phyloP scores from a whole-genome alignment of 2,113 vertebrate species.

The Hemichromis elongatus region DNA sequence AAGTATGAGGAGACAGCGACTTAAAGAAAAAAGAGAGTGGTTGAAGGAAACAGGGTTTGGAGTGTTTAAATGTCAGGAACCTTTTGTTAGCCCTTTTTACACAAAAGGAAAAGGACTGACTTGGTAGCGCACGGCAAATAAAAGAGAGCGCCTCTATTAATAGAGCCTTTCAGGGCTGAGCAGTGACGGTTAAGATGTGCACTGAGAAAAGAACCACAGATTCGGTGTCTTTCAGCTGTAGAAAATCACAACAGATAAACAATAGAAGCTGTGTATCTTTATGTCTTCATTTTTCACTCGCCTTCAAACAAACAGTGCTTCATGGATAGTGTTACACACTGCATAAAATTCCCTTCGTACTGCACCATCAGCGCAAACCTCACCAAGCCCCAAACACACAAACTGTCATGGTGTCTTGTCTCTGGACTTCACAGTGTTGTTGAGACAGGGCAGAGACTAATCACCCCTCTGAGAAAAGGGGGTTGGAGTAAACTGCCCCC shows the following conservation, averaged over 20 bases:
- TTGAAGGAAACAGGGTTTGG: background rate
- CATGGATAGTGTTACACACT: background rate
- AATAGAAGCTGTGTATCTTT: background rate
- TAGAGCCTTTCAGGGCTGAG: slow-evolving; percentile 58
- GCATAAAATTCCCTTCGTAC: background rate
- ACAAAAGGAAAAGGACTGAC: slow-evolving; percentile 30
- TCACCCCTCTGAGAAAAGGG: slow-evolving; percentile 54
- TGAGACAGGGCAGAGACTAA: slow-evolving; percentile 48
- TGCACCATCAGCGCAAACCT: background rate
- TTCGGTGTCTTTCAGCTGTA: background rate
- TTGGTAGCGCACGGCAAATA: slow-evolving; percentile 26
- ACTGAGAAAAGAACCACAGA: slow-evolving; percentile 28
- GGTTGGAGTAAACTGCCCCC: slow-evolving; percentile 43
- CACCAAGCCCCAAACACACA: background rate
- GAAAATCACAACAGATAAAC: background rate
- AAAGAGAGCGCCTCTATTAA: slow-evolving; percentile 60
- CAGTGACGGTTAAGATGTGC: slow-evolving; percentile 9
- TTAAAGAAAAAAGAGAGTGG: background rate
- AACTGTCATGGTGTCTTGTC: background rate
- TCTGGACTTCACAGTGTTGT: slow-evolving; percentile 17
- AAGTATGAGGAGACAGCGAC: background rate
- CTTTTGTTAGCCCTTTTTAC: slow-evolving; percentile 3
- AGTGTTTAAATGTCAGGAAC: background rate
- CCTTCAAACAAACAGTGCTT: background rate
- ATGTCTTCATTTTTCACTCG: background rate